Percentiles rank a stretch among this genome's conserved stretches.
phyloP scores from a whole-genome alignment of 2,888 invertebrate species.

The Lasioglossum calceatum region DNA sequence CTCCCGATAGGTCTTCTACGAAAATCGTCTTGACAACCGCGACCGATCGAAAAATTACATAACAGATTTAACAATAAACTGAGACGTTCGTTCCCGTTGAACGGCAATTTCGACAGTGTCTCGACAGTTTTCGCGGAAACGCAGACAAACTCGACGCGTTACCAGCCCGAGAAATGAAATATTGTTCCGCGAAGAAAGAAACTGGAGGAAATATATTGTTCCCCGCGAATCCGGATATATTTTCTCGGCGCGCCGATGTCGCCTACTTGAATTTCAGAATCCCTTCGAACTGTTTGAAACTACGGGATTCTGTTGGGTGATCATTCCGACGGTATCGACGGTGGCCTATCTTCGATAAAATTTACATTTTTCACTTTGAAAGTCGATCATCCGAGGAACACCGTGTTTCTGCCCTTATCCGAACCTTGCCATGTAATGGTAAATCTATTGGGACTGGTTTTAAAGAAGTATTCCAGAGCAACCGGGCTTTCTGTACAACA shows the following conservation, averaged over 20 bases:
- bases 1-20: neutral
- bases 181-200: slow-evolving; percentile 39
- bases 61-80: neutral
- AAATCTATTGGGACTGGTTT: neutral
- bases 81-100: neutral
- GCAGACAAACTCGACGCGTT: slow-evolving; percentile 13
- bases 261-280: slow-evolving; percentile 49
- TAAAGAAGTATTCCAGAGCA: neutral
- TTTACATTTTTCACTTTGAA: slow-evolving; percentile 7
- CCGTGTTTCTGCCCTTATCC: neutral
- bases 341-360: slow-evolving; percentile 3
- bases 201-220: slow-evolving; percentile 26
- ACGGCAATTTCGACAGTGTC: neutral
- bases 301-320: slow-evolving; percentile 1
- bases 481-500: neutral
- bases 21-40: neutral
- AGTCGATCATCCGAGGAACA: neutral
- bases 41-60: neutral
- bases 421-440: neutral
- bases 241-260: slow-evolving; percentile 12
- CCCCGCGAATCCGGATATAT: slow-evolving; percentile 24
- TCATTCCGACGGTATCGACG: slow-evolving; percentile 12
- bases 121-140: slow-evolving; percentile 24
- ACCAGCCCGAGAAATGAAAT: slow-evolving; percentile 37
- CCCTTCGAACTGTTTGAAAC: slow-evolving; percentile 10